These are phyloP conservation scores for Agrotis clavis DNA, from an alignment of 2,888 invertebrate species.

Conservation along the genomic window DNA sequence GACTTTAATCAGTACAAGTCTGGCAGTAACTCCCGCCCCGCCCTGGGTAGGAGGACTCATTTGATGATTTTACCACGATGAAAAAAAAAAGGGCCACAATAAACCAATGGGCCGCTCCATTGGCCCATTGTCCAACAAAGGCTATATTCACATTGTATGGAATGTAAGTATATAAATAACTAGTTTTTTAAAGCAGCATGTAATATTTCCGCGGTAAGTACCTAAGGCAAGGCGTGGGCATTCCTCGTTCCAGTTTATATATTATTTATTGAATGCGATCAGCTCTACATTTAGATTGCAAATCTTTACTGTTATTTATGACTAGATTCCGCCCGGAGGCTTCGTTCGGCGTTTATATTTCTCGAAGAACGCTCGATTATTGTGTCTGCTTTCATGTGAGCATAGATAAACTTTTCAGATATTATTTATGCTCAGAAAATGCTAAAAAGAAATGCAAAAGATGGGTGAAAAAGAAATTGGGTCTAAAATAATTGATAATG, in stretches of 20 bases:
- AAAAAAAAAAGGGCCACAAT: no score
- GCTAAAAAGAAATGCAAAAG: background rate
- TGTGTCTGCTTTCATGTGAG: conserved; percentile 2
- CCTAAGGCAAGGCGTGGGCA: conserved; percentile 55
- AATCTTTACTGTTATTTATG: conserved; percentile 56
- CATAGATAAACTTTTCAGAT: background rate
- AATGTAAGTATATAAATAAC: conserved; percentile 31
- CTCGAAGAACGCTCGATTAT: background rate
- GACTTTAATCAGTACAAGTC: no score
- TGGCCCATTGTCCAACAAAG: background rate
- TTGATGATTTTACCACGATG: no score
- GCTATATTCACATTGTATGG: conserved; percentile 1
- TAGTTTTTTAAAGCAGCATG: conserved; percentile 33
- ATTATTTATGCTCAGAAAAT: background rate
- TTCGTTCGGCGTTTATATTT: conserved; percentile 29
- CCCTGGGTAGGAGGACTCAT: no score
- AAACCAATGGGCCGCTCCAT: background rate
- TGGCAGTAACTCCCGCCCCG: no score
- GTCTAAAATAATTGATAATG: background rate
- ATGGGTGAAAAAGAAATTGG: background rate
- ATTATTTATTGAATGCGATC: conserved; percentile 61
- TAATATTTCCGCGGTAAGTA: conserved; percentile 57
- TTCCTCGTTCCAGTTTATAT: conserved; percentile 52
- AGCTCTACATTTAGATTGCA: conserved; percentile 56
- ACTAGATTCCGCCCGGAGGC: conserved; percentile 30